Evolutionary conservation across 2,888 invertebrate species (phyloP), one percentile per base, ranked within the genome.

Genomic region (Metalampra italica): DNA sequence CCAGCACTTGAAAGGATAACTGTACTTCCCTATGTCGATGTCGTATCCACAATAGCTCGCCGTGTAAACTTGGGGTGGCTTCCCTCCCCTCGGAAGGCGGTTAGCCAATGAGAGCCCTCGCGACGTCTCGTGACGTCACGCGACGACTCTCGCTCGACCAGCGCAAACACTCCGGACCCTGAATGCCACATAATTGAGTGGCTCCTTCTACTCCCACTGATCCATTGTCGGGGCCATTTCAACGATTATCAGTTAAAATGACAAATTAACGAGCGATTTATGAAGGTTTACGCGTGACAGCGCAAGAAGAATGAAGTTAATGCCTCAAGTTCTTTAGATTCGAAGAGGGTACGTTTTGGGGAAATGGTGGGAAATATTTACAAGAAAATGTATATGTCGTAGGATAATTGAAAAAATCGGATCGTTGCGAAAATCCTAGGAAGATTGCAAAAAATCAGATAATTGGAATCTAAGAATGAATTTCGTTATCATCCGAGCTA

Each of bases 101-200:
- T 60, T 60, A 61, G 80, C 85, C 87, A 86, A 86, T 86, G 76
- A 84, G 82, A 70, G 75, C 71, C 54, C 78, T 72, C 59, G 61
- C 59, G 61, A 55, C 65, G 55, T 71, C 69, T 71, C 70, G 69
- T 13, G 39, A 39, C 39, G 36, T 36, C 36, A 36, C 73, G 2
- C 22, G 22, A 22, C 2, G 22, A 22, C 22, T 71, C 70, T 70
- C 65, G 52, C n/a, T 68, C 65, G 52, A 59, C 74, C 76, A 76
- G 66, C 57, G 82, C 82, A 84, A 84, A 82, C 83, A 82, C 68
- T 64, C 64, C 49, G 68, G 69, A 64, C 71, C 68, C 75, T 82
- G 82, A 85, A 82, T 83, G 77, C 81, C 75, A 75, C 78, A 72
- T 84, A 85, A 87, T 86, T 78, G 78, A 80, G 80, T 78, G 77